phyloP scores from a whole-genome alignment of 2,888 invertebrate species.

The Carterocephalus palaemon region DNA sequence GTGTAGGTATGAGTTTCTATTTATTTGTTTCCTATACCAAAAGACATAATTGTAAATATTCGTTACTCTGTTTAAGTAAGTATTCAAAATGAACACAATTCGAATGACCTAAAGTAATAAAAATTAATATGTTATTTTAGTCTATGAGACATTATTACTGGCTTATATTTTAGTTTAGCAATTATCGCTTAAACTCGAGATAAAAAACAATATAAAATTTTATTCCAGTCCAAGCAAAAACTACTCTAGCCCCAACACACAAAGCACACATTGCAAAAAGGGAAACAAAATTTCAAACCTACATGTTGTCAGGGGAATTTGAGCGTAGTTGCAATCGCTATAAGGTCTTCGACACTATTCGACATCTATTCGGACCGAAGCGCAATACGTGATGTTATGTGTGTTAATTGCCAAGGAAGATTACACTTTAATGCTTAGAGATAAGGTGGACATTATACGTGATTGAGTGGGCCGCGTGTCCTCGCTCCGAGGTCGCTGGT shows the following conservation, averaged over 20 bases:
- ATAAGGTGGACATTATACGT: constrained; percentile 30
- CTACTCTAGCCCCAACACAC: not conserved
- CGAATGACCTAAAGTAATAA: no score
- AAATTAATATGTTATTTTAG: not conserved
- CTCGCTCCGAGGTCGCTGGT: constrained; percentile 42
- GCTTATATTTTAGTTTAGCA: not conserved
- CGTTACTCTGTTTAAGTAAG: no score
- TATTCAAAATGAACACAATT: no score
- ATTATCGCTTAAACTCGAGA: constrained; percentile 2
- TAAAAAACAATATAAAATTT: constrained; percentile 6
- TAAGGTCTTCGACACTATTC: not conserved
- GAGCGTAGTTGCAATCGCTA: not conserved
- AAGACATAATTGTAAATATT: no score
- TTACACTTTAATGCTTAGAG: constrained; percentile 26
- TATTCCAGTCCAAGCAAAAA: not conserved
- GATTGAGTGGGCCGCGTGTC: constrained; percentile 31
- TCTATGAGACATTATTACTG: not conserved
- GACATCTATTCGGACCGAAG: not conserved
- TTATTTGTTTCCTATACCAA: no score
- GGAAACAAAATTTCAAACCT: no score
- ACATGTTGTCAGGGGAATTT: not conserved
- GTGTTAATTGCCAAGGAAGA: constrained; percentile 27
- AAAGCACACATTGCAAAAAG: not conserved
- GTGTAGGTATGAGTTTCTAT: no score
- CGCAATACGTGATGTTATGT: not conserved